These are phyloP conservation scores for Drepana falcataria DNA, from an alignment of 2,888 invertebrate species.

Conservation along the genomic window DNA sequence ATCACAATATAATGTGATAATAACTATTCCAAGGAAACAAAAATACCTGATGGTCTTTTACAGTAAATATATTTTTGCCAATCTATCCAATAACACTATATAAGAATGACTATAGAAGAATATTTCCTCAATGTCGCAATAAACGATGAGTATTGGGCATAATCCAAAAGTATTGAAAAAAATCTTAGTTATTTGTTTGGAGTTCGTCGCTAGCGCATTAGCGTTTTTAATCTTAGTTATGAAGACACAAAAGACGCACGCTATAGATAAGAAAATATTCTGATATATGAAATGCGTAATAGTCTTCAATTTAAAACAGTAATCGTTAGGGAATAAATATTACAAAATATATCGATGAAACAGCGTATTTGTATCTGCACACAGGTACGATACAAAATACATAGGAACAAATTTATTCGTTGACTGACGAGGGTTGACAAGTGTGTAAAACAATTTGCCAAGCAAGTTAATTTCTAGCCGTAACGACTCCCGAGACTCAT, in stretches of 20 bases:
- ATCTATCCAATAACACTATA: too few species aligned
- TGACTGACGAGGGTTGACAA: slow-evolving; percentile 53
- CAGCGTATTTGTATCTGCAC: slow-evolving; percentile 13
- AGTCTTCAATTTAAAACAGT: slow-evolving; percentile 26
- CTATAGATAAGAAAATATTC: slow-evolving; percentile 11
- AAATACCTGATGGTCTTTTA: too few species aligned
- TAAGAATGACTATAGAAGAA: too few species aligned
- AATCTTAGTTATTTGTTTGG: not conserved
- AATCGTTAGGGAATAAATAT: slow-evolving; percentile 30
- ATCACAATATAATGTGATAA: too few species aligned
- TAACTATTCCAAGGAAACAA: too few species aligned
- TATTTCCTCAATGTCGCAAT: not conserved
- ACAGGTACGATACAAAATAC: not conserved
- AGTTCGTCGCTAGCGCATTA: too few species aligned
- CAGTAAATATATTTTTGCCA: too few species aligned
- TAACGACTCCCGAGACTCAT: slow-evolving; percentile 20
- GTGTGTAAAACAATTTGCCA: slow-evolving; percentile 61
- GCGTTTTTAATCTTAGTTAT: not conserved
- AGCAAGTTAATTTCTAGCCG: slow-evolving; percentile 45
- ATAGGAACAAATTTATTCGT: slow-evolving; percentile 18
- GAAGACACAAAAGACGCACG: slow-evolving; percentile 1
- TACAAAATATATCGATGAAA: slow-evolving; percentile 20
- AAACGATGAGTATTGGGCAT: not conserved
- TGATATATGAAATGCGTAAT: slow-evolving; percentile 27
- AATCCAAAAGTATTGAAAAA: not conserved